Evolutionary conservation across 2,113 vertebrate species (phyloP), one percentile per base, ranked within the genome.

Genomic region (Illadopsis cleaveri): DNA sequence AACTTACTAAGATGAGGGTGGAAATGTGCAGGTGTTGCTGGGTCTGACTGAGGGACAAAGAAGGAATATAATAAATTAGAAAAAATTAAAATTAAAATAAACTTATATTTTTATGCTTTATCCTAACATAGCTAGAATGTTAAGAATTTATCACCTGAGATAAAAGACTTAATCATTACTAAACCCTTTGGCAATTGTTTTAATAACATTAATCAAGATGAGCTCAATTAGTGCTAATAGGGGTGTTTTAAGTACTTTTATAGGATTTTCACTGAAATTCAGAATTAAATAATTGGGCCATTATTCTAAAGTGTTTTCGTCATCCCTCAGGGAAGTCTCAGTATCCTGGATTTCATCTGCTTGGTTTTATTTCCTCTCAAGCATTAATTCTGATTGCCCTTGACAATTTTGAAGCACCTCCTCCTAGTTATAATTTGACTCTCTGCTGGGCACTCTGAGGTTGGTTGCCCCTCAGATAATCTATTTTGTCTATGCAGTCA

Each of bases 241-340:
- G 76, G 31, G 53, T 90, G 68, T 78, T 96, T 96, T 95, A 96
- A 94, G 94, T 92, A 94, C 90, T 95, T 95, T 96, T 96, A 97
- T 95, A 97, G 94, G 90, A 96, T 97, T 97, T 96, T 96, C 96
- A 96, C 72, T 97, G 94, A 97, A 97, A 96, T 96, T 94, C 88
- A 90, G 86, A 96, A 97, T 96, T 96, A 97, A 95, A 96, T 97
- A 96, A 97, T 96, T 93, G 93, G 48, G 80, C 90, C 93, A 96
- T 96, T 96, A 97, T 95, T 93, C 88, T 96, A 93, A 95, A 97
- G 90, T 50, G 77, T 86, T 96, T 96, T 95, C 6, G 53, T 95
- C 93, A 92, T 92, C 80, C 94, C 88, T 96, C 72, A 72, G 92
- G 95, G 93, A 96, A 97, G 65, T 83, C 86, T 95, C 82, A 65